A percentile compares a stretch with the other conserved stretches of the same genome.
Evolutionary conservation across 92 coral and sea anemone species (phyloP).

Genomic region (Heliopora coerulea): DNA sequence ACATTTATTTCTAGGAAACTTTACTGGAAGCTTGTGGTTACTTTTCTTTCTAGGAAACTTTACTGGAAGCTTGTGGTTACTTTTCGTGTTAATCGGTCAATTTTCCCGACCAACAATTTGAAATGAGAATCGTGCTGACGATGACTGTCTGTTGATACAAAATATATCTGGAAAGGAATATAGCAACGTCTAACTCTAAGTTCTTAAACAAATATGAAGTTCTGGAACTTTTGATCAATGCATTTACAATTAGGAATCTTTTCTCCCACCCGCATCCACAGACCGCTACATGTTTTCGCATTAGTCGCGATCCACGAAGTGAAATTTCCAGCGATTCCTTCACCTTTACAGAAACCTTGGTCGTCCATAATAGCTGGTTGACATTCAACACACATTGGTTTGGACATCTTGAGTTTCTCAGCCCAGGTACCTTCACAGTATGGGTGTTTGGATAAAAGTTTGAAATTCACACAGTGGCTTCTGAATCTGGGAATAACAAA

Average conservation of each 20-base stretch:
- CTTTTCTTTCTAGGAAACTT: too few species aligned
- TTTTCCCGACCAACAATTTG: too few species aligned
- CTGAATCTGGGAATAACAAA: conserved; percentile 13
- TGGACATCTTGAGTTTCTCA: conserved; percentile 67
- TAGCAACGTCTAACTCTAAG: too few species aligned
- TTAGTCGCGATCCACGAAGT: conserved; percentile 94
- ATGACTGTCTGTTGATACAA: too few species aligned
- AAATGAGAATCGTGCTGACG: too few species aligned
- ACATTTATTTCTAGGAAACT: too few species aligned
- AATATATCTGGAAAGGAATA: too few species aligned
- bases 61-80: too few species aligned
- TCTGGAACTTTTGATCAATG: conserved; percentile 70
- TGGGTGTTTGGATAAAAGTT: conserved; percentile 86
- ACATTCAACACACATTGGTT: conserved; percentile 93
- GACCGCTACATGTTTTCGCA: conserved; percentile 85
- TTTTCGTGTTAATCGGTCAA: too few species aligned
- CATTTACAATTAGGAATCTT: conserved; percentile 71
- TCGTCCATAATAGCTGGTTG: conserved; percentile 81
- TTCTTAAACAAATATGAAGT: conserved; percentile 80
- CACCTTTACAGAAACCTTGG: conserved; percentile 85
- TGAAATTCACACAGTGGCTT: conserved; percentile 84
- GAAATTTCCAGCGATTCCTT: conserved; percentile 75
- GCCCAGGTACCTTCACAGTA: conserved; percentile 97
- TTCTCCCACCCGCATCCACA: conserved; percentile 86
- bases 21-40: too few species aligned